These are phyloP conservation scores for Hydraecia micacea DNA, from an alignment of 2,888 invertebrate genomes.

Conservation along the genomic window DNA sequence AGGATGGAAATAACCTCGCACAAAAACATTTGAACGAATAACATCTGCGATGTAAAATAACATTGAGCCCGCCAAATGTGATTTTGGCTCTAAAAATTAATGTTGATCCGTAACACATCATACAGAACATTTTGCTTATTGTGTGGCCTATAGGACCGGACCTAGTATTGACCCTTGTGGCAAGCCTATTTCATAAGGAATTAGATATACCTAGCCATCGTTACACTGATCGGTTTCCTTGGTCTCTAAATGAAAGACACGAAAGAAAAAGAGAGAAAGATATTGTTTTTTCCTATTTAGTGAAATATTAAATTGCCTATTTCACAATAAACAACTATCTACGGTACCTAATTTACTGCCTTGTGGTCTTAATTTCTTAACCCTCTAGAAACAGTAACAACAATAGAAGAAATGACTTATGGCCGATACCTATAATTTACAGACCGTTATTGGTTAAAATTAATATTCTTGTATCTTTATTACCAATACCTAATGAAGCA, in stretches of 20 bases:
- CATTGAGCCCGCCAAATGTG: slow-evolving; percentile 24
- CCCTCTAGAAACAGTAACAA: background rate
- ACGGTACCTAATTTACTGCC: background rate
- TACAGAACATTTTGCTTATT: background rate
- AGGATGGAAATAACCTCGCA: slow-evolving; percentile 38
- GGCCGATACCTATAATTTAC: background rate
- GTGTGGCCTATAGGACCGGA: background rate
- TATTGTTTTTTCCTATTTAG: background rate
- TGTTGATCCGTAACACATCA: slow-evolving; percentile 24
- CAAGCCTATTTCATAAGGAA: background rate
- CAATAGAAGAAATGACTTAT: background rate
- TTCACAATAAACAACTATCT: background rate
- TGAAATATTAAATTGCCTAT: background rate
- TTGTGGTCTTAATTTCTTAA: background rate
- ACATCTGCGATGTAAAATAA: slow-evolving; percentile 57
- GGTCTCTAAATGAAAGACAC: background rate
- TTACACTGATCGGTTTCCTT: background rate
- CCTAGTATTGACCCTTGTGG: slow-evolving; percentile 5
- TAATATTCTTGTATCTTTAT: too few species aligned
- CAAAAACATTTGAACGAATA: slow-evolving; percentile 51
- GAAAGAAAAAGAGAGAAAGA: background rate
- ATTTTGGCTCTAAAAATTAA: slow-evolving; percentile 14
- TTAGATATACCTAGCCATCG: background rate
- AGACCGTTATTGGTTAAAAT: background rate
- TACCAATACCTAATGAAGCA: too few species aligned